Evolutionary conservation across 37 sponge, comb jelly and placozoan species (phyloP).

Genomic region (Beroe forskalii): DNA sequence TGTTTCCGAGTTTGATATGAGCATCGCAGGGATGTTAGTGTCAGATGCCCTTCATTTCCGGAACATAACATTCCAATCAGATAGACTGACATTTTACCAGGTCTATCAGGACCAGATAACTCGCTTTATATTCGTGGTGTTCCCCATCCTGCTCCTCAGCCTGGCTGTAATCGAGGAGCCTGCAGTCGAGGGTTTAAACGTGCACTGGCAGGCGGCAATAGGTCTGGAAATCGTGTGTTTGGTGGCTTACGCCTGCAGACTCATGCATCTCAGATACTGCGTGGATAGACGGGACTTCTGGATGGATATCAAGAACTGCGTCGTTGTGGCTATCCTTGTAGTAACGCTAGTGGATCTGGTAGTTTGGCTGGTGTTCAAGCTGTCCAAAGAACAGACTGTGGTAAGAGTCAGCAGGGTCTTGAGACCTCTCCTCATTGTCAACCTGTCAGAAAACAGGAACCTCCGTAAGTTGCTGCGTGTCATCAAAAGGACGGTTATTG

Average conservation of each 20-base stretch:
- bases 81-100: constrained; percentile 14
- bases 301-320: constrained; percentile 36
- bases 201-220: constrained; percentile 4
- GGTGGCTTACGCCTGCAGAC: not conserved
- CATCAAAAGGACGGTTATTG: constrained; percentile 34
- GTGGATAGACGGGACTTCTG: not conserved
- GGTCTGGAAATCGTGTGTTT: constrained; percentile 14
- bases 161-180: not conserved
- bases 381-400: not conserved
- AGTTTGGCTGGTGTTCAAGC: constrained; percentile 5
- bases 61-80: constrained; percentile 13
- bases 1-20: constrained; percentile 7
- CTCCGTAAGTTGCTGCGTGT: not conserved
- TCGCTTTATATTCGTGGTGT: not conserved
- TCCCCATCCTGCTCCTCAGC: not conserved
- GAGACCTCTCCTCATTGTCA: constrained; percentile 34
- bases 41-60: constrained; percentile 27
- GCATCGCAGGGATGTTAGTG: not conserved
- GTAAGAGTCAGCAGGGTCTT: not conserved
- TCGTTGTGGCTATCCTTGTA: not conserved
- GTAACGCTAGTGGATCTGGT: not conserved
- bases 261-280: constrained; percentile 3
- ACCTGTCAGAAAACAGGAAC: constrained; percentile 25
- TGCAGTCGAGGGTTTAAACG: not conserved
- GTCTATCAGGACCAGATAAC: not conserved